Base-by-base conservation (phyloP, 2,113 vertebrate species). In the Puffinus mauretanicus region DNA sequence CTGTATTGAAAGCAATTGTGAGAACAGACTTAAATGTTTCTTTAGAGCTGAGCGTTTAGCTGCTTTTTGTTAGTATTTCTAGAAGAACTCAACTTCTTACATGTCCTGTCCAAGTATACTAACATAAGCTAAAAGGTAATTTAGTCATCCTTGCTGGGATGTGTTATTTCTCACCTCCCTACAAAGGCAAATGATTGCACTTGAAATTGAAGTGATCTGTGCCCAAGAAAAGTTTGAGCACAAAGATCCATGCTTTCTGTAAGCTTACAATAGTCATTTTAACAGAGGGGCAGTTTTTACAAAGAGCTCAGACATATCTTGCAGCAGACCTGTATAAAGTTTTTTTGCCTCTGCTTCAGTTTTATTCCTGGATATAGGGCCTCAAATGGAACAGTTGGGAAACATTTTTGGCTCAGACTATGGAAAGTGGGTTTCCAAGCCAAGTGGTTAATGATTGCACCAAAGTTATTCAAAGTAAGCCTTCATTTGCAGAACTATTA, bases 361-460 rank as follows among this genome's bases (percentile, higher is more conserved):
- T 97, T 96, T 92, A 81, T 91, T 93, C 67, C 67, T 93, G 90
- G 87, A 65, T 93, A 61, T 88, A 96, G 90, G 94, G 92, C 94
- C 96, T 96, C 95, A 94, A 32, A 69, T 94, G 95, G 86, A 96
- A 91, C 91, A 94, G 93, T 88, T 95, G 71, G 80, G 91, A 96
- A 96, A 95, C 80, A 46, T 96, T 96, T 96, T 96, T 96, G 95
- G 95, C 95, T 94, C 80, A 70, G 64, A 62, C 72, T 92, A 9
- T 96, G 95, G 95, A 96, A 96, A 96, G 62, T 90, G 90, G 90
- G 49, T 96, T 96, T 96, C 66, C 66, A 94, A 92, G 94, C 95
- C 92, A 96, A 96, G 94, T 80, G 75, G 94, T 96, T 97, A 96
- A 95, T 94, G 93, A 92, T 93, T 96, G 90, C 92, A 92, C 92